Percentiles rank a stretch among this genome's conserved stretches.
phyloP scores from a whole-genome alignment of 2,888 invertebrate species.

The Rhingia rostrata region DNA sequence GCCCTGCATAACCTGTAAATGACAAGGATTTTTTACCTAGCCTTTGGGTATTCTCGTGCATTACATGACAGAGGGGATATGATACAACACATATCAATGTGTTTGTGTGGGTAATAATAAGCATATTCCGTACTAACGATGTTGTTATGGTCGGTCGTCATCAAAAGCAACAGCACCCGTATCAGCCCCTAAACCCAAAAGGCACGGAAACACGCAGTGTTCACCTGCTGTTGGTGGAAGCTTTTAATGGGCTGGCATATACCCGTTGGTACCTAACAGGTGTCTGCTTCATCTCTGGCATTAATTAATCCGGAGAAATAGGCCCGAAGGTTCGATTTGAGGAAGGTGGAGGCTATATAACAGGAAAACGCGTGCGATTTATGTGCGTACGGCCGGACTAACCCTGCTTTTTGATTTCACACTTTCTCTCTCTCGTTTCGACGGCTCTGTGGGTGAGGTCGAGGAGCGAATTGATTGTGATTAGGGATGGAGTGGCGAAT shows the following conservation, averaged over 20 bases:
- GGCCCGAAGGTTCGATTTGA: slow-evolving; percentile 59
- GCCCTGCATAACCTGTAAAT: slow-evolving; percentile 32
- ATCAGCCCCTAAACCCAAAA: slow-evolving; percentile 9
- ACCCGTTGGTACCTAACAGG: slow-evolving; percentile 67
- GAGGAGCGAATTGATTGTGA: slow-evolving; percentile 32
- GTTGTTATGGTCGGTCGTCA: slow-evolving; percentile 53
- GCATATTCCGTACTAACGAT: slow-evolving; percentile 56
- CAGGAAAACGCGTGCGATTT: slow-evolving; percentile 41
- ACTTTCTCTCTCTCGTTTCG: slow-evolving; percentile 36
- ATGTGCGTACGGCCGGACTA: slow-evolving; percentile 54
- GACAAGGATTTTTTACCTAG: slow-evolving; percentile 21
- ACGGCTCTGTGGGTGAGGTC: slow-evolving; percentile 1
- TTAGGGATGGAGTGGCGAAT: slow-evolving; percentile 3
- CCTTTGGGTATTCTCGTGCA: slow-evolving; percentile 9
- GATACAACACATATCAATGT: slow-evolving; percentile 6
- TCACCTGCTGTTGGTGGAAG: slow-evolving; percentile 56
- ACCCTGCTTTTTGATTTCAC: slow-evolving; percentile 62
- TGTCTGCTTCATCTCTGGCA: slow-evolving; percentile 66
- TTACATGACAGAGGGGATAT: background rate
- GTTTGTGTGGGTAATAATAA: slow-evolving; percentile 55
- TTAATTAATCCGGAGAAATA: slow-evolving; percentile 71
- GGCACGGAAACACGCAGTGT: slow-evolving; percentile 55
- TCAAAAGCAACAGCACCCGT: background rate
- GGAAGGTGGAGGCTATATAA: background rate
- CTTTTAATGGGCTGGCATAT: slow-evolving; percentile 61